phyloP scores from a whole-genome alignment of 2,797 vertebrate genomes.

The Petrocephalus sullivani region DNA sequence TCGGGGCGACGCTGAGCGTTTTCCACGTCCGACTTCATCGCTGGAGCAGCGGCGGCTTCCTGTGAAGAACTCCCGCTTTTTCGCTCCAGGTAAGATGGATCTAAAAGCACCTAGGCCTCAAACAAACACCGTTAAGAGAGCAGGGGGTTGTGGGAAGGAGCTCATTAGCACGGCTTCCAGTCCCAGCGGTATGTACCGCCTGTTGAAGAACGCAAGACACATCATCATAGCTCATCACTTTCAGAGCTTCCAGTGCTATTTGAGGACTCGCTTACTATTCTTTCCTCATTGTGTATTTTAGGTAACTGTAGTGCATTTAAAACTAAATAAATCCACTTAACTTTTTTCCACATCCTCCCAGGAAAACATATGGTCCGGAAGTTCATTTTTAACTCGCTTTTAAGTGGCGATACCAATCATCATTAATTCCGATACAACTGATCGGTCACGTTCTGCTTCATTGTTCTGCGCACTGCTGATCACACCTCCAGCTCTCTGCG shows the following conservation, averaged over 20 bases:
- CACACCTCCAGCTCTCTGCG: not conserved
- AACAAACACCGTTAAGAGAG: not conserved
- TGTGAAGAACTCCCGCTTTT: not conserved
- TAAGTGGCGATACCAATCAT: not conserved
- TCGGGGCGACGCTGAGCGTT: not conserved
- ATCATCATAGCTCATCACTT: not conserved
- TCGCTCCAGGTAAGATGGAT: slow-evolving; percentile 4
- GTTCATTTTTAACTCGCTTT: not conserved
- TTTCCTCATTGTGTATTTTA: not conserved
- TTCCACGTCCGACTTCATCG: not conserved
- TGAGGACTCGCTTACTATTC: not conserved
- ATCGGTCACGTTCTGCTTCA: not conserved
- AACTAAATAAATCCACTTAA: not conserved
- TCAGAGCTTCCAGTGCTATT: not conserved
- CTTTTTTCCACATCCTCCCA: not conserved
- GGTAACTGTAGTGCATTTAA: not conserved
- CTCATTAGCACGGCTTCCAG: slow-evolving; percentile 4
- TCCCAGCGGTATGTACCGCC: not conserved
- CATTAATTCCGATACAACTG: not conserved
- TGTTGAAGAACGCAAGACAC: not conserved
- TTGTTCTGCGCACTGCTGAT: not conserved
- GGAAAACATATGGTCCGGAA: not conserved
- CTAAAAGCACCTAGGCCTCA: not conserved
- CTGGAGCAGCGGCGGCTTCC: not conserved
- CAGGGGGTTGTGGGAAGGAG: not conserved